Conservation (phyloP, 2,888 invertebrate genomes). For the Sepiola atlantica region DNA sequence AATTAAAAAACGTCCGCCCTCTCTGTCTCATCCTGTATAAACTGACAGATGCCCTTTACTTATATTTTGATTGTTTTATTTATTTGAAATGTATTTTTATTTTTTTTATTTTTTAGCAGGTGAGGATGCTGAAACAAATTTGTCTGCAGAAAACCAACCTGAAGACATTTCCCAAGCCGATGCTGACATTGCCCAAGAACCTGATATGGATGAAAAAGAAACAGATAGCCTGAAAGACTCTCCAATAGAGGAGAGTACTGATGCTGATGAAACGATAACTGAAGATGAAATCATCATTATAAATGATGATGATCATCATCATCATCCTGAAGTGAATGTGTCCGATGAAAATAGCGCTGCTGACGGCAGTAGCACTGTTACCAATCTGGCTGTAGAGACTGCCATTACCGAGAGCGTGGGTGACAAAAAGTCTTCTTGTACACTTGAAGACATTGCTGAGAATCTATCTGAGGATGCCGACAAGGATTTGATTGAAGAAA, state of each 20-base stretch:
- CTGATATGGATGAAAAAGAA: not conserved
- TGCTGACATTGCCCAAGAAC: not conserved
- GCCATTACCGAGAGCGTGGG: not conserved
- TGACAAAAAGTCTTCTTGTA: not conserved
- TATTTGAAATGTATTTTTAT: not conserved
- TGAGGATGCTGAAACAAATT: not conserved
- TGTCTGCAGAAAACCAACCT: not conserved
- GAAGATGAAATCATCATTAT: not conserved
- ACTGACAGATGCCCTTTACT: not conserved
- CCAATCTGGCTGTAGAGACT: not conserved
- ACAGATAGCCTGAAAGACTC: not conserved
- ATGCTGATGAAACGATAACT: not conserved
- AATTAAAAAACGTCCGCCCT: too few relatives aligned
- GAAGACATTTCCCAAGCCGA: not conserved
- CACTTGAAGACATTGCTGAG: not conserved
- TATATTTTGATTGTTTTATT: not conserved
- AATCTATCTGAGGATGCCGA: not conserved
- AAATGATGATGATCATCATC: not conserved
- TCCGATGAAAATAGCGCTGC: not conserved
- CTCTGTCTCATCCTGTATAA: too few relatives aligned
- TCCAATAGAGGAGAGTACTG: conserved; percentile 32
- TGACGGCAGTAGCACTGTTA: not conserved
- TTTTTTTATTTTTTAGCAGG: not conserved
- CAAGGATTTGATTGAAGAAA: not conserved
- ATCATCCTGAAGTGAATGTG: not conserved